Percentiles rank a stretch among this genome's conserved stretches.
Evolutionary conservation across 2,113 vertebrate species (phyloP).

Genomic region (Stigmatopora argus): DNA sequence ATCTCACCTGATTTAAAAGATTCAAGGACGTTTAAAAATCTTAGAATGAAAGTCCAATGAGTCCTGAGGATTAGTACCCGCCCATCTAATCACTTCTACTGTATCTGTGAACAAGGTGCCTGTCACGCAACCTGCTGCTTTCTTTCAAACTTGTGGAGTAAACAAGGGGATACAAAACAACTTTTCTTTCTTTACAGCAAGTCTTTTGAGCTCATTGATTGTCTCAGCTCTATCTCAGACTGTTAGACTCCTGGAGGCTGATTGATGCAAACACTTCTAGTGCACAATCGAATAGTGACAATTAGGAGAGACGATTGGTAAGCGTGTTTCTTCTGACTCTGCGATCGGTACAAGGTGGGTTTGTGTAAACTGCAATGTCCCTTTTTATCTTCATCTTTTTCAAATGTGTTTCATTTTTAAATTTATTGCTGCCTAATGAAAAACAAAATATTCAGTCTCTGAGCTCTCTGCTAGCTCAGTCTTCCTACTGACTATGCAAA

Average conservation of each 20-base stretch:
- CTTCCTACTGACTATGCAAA: conserved; percentile 35
- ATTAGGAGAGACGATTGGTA: conserved; percentile 1
- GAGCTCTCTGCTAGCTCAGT: conserved; percentile 15
- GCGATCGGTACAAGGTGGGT: conserved; percentile 11
- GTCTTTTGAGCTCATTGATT: conserved; percentile 26
- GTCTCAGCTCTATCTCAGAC: not conserved
- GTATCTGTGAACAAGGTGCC: conserved; percentile 59
- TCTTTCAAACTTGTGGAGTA: conserved; percentile 20
- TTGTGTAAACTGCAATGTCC: not conserved
- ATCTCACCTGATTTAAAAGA: not conserved
- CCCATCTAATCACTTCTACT: conserved; percentile 41
- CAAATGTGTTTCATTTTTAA: not conserved
- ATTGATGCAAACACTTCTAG: conserved; percentile 4
- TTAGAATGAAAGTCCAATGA: conserved; percentile 6
- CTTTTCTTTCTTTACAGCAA: conserved; percentile 21
- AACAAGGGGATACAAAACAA: conserved; percentile 39
- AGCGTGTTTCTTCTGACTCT: not conserved
- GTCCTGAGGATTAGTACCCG: conserved; percentile 45
- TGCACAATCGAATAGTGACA: conserved; percentile 2
- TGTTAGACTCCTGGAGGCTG: conserved; percentile 12
- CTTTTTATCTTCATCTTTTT: conserved; percentile 1
- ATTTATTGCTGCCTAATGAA: not conserved
- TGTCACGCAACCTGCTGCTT: conserved; percentile 50
- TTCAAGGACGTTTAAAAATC: conserved; percentile 23
- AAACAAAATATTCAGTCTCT: not conserved